A percentile compares a stretch with the other conserved stretches of the same genome.
These are phyloP conservation scores for Lottia gigantea DNA, from an alignment of 2,888 invertebrate species.

Conservation along the genomic window DNA sequence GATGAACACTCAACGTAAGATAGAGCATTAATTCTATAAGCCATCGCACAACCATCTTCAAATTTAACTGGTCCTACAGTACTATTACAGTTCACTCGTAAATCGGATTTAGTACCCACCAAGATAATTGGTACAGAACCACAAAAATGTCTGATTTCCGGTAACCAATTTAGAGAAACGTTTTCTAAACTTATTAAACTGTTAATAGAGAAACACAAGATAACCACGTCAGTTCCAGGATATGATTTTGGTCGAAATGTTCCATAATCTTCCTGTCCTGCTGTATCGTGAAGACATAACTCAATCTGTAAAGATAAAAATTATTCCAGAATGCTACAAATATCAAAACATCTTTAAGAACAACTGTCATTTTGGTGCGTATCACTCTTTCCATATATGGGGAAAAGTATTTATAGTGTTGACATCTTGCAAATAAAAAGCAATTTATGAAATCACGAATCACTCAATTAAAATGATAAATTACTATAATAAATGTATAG, in stretches of 20 bases:
- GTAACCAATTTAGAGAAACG: slow-evolving; percentile 98
- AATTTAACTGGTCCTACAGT: slow-evolving; percentile 93
- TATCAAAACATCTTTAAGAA: too few relatives aligned
- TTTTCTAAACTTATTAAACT: slow-evolving; percentile 98
- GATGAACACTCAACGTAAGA: slow-evolving; percentile 98
- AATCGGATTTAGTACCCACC: slow-evolving; percentile 93
- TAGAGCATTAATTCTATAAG: slow-evolving; percentile 97
- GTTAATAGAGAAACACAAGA: slow-evolving; percentile 98
- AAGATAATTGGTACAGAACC: slow-evolving; percentile 97
- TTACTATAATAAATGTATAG: too few relatives aligned
- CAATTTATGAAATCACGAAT: too few relatives aligned
- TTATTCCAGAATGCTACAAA: too few relatives aligned
- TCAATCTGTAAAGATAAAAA: slow-evolving; percentile 47
- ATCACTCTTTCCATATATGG: too few relatives aligned
- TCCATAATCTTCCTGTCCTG: slow-evolving; percentile 95
- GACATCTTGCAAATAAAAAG: too few relatives aligned
- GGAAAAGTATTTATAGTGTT: too few relatives aligned
- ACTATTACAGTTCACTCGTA: slow-evolving; percentile 87
- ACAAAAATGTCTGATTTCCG: slow-evolving; percentile 89
- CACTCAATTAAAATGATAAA: too few relatives aligned
- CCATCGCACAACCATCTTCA: slow-evolving; percentile 96
- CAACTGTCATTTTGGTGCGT: too few relatives aligned
- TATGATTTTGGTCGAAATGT: slow-evolving; percentile 91
- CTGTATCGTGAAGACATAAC: slow-evolving; percentile 83
- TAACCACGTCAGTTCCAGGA: slow-evolving; percentile 96